Evolutionary conservation across 2,888 invertebrate species (phyloP), one percentile per base, ranked within the genome.

Genomic region (Branchellion lobata): DNA sequence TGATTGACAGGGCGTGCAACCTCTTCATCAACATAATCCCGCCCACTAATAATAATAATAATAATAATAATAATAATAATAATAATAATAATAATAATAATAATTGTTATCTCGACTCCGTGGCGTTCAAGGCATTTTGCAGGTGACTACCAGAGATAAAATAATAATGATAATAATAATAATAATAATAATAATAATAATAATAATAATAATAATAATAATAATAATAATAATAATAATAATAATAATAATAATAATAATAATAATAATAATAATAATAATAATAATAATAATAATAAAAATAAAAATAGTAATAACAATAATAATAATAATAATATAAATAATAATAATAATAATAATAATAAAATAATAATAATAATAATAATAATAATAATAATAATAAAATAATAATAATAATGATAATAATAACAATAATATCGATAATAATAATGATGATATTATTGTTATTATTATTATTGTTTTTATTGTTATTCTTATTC

Each of bases 381-480:
- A n/a, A 36, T 73, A 36, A 73, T 73, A 36, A 73, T 36, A 21
- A 73, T 21, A 33, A 34, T 34, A 36, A 34, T 73, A 21, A 73
- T 73, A 21, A 1, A 36, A 21, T 73, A 2, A 73, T 73, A 21
- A 33, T 29, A 73, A 73, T 73, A 14, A 72, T 47, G 47, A 14
- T 47, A 47, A 47, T n/a, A n/a, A n/a, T n/a, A n/a, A n/a, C n/a
- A n/a, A n/a, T n/a, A n/a, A n/a, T n/a, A n/a, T n/a, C n/a, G 47
- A 47, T 14, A 18, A 8, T 14, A 18, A 47, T 18, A 18, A 47
- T 47, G 18, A 14, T 47, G 47, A 47, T 47, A 18, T 14, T 18
- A 18, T 47, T 14, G 47, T 18, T 8, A 47, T 47, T 8, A 47
- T 47, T n/a, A n/a, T n/a, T n/a, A n/a, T n/a, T n/a, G n/a, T n/a